Percentiles rank a stretch among this genome's conserved stretches.
These are phyloP conservation scores for Rhynchophorus ferrugineus DNA, from an alignment of 1,140 invertebrate genomes.

Conservation along the genomic window DNA sequence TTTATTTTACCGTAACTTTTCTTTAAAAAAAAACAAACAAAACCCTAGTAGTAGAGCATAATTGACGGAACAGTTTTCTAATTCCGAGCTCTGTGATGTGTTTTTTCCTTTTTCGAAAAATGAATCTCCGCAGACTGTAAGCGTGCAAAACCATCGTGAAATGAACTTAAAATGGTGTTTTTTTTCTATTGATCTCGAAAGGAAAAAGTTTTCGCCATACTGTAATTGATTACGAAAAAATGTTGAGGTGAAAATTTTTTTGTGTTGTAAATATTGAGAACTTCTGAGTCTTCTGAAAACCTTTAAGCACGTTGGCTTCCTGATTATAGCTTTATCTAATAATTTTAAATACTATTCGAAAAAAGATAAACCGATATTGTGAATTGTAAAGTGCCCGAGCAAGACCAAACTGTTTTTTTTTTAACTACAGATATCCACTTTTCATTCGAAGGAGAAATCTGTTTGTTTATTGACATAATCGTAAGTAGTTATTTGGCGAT, in stretches of 20 bases:
- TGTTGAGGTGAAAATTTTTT: constrained; percentile 10
- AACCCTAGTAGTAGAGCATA: too few relatives aligned
- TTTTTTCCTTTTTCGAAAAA: background rate
- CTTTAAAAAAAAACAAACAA: background rate
- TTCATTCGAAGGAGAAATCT: background rate
- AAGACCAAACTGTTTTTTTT: constrained; percentile 2
- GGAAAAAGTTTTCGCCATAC: constrained; percentile 19
- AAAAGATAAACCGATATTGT: background rate
- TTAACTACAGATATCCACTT: constrained; percentile 1
- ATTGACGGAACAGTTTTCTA: background rate
- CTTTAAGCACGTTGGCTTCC: constrained; percentile 35
- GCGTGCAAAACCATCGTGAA: background rate
- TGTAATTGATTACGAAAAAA: constrained; percentile 8
- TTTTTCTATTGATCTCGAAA: constrained; percentile 22
- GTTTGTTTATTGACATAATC: background rate
- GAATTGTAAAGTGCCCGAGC: constrained; percentile 17
- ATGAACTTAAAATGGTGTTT: background rate
- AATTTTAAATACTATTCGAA: constrained; percentile 14
- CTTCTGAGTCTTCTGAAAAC: constrained; percentile 22
- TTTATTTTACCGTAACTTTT: background rate
- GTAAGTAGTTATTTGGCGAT: background rate
- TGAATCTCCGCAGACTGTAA: background rate
- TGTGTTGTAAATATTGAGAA: constrained; percentile 13
- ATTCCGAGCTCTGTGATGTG: background rate
- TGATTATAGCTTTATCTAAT: constrained; percentile 34